phyloP scores from a whole-genome alignment of 2,888 invertebrate species.

The Criorhina ranunculi region DNA sequence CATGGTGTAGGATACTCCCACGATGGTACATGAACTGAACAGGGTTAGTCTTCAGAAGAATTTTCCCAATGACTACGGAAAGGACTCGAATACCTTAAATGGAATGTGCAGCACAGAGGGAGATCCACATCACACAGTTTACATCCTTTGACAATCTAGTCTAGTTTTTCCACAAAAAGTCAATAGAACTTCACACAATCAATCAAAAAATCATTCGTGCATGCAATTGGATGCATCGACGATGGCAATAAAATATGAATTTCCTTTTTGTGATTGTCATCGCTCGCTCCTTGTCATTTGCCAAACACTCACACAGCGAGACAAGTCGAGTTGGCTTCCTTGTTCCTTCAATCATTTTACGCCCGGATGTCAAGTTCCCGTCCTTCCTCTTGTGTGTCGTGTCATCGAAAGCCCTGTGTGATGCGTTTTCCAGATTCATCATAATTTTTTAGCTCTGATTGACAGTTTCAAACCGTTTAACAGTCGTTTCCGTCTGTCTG shows the following conservation, averaged over 20 bases:
- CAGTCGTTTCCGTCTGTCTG: constrained; percentile 71
- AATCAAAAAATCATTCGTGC: constrained; percentile 22
- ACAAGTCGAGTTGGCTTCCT: constrained; percentile 60
- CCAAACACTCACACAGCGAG: constrained; percentile 29
- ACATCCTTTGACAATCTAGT: too few species aligned
- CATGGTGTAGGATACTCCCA: too few species aligned
- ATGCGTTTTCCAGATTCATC: constrained; percentile 66
- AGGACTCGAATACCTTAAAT: too few species aligned
- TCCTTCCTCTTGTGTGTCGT: background rate
- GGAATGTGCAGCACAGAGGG: too few species aligned
- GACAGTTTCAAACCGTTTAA: constrained; percentile 73
- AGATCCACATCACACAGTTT: too few species aligned
- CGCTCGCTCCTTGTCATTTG: constrained; percentile 55
- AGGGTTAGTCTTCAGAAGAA: too few species aligned
- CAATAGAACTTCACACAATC: background rate
- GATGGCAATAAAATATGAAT: background rate
- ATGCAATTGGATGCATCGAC: background rate
- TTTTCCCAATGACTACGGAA: too few species aligned
- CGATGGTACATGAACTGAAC: too few species aligned
- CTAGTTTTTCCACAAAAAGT: too few species aligned
- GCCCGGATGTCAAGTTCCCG: constrained; percentile 57
- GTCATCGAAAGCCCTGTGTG: constrained; percentile 9
- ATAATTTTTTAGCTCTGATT: constrained; percentile 71
- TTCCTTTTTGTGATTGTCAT: background rate
- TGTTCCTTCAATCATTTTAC: constrained; percentile 38